Evolutionary conservation across 2,888 invertebrate genomes (phyloP).

Genomic region (Megastigmus dorsalis): DNA sequence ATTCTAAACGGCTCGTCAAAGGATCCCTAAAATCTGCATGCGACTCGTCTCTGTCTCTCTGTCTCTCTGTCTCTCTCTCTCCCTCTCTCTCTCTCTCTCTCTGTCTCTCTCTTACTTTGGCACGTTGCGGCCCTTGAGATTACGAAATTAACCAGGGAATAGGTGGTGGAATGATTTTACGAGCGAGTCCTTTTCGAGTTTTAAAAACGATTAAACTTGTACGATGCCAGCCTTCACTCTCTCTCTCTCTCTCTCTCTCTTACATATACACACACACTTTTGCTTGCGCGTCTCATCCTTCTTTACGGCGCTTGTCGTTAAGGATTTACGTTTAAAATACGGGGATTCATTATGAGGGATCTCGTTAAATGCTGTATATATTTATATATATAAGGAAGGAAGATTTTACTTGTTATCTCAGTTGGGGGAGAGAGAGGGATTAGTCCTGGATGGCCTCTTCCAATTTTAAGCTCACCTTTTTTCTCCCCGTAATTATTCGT

Average conservation of each 20-base stretch:
- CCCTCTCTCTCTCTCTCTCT: no score
- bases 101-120: no score
- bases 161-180: background rate
- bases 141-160: conserved; percentile 17
- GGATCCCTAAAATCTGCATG: conserved; percentile 19
- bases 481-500: no score
- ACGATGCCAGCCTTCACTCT: background rate
- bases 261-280: no score
- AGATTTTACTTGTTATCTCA: conserved; percentile 18
- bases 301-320: conserved; percentile 4
- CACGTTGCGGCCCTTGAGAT: background rate
- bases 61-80: no score
- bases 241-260: background rate
- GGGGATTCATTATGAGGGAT: conserved; percentile 18
- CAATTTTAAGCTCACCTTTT: no score
- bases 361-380: conserved; percentile 11
- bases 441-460: no score
- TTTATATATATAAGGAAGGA: no score
- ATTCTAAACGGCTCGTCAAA: conserved; percentile 32
- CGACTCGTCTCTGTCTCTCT: no score
- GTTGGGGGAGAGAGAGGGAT: no score
- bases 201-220: conserved; percentile 39
- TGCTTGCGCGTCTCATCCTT: background rate
- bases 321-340: conserved; percentile 20
- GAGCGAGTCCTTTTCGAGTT: background rate